A percentile compares a stretch with the other conserved stretches of the same genome.
Conservation (phyloP, 2,113 vertebrate species). For the Prunella fulvescens region DNA sequence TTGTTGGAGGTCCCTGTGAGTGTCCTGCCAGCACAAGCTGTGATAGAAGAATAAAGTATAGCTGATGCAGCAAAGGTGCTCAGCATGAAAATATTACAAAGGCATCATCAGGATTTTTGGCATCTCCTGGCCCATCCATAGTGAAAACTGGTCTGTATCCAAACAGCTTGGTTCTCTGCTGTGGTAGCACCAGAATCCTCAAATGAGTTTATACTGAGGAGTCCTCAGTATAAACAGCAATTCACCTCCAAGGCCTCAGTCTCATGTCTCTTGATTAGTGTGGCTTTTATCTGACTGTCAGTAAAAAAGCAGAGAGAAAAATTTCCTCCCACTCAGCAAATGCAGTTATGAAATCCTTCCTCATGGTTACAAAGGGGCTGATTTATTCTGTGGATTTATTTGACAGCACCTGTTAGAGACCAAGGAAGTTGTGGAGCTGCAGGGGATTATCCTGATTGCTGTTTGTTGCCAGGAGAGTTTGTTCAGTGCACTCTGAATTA, state of each 20-base stretch:
- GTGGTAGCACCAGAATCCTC: background rate
- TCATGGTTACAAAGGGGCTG: constrained; percentile 14
- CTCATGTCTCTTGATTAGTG: background rate
- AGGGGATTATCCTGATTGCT: constrained; percentile 24
- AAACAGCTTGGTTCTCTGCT: background rate
- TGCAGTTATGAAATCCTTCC: constrained; percentile 37
- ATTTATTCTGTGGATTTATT: constrained; percentile 30
- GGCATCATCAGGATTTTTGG: background rate
- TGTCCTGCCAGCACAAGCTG: background rate
- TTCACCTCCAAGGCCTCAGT: background rate
- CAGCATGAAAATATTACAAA: background rate
- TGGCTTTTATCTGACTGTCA: constrained; percentile 1
- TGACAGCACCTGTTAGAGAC: constrained; percentile 49
- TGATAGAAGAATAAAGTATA: background rate
- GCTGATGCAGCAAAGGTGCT: background rate
- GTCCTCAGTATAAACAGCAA: background rate
- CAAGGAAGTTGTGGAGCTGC: constrained; percentile 10
- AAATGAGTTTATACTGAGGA: background rate
- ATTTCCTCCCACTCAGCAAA: constrained; percentile 52
- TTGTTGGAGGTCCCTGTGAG: background rate
- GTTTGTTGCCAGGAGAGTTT: constrained; percentile 1
- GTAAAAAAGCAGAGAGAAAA: background rate
- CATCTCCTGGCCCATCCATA: background rate
- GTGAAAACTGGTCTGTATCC: background rate
- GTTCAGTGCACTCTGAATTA: background rate